phyloP scores from a whole-genome alignment of 1,140 invertebrate genomes.

The Microvelia longipes region DNA sequence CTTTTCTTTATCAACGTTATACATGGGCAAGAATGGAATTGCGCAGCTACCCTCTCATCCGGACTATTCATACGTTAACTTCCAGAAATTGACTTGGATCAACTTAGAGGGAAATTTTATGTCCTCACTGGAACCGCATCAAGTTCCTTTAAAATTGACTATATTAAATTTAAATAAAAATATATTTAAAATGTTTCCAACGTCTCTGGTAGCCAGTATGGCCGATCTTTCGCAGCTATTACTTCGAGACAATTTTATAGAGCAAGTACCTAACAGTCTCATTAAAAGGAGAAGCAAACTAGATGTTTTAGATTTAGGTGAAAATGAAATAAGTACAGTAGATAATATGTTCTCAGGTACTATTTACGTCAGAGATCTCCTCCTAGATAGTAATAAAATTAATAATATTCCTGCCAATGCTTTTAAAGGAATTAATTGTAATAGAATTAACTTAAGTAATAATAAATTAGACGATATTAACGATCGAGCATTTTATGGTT shows the following conservation, averaged over 20 bases:
- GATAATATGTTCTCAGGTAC: slow-evolving; percentile 46
- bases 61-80: slow-evolving; percentile 32
- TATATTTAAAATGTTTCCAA: slow-evolving; percentile 47
- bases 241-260: slow-evolving; percentile 63
- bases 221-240: slow-evolving; percentile 40
- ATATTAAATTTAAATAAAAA: slow-evolving; percentile 60
- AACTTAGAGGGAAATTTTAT: slow-evolving; percentile 60
- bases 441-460: slow-evolving; percentile 58
- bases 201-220: slow-evolving; percentile 4
- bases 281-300: slow-evolving; percentile 43
- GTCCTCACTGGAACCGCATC: slow-evolving; percentile 37
- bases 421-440: slow-evolving; percentile 48
- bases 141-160: slow-evolving; percentile 45
- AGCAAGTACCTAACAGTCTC: slow-evolving; percentile 34
- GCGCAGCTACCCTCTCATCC: slow-evolving; percentile 34
- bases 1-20: slow-evolving; percentile 56
- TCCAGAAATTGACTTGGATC: slow-evolving; percentile 47
- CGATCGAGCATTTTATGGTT: slow-evolving; percentile 48
- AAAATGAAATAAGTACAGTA: slow-evolving; percentile 52
- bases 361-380: slow-evolving; percentile 55
- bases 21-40: slow-evolving; percentile 66
- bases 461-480: slow-evolving; percentile 54
- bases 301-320: slow-evolving; percentile 65
- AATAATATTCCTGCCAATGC: slow-evolving; percentile 41
- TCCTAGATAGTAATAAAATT: slow-evolving; percentile 60